Conservation (phyloP, 2,888 invertebrate species). For the Mythimna lalbum region DNA sequence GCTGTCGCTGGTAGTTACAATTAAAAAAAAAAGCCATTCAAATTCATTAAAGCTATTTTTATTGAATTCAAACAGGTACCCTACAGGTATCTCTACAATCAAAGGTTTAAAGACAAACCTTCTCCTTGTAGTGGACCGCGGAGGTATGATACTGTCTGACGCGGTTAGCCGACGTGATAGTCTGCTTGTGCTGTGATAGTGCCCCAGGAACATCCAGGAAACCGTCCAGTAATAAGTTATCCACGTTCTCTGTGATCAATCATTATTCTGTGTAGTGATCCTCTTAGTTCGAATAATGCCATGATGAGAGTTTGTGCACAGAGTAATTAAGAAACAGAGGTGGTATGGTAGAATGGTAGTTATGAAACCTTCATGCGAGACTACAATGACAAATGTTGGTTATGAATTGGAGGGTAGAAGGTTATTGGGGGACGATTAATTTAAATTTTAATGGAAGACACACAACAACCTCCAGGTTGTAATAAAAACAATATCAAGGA, state of each 20-base stretch:
- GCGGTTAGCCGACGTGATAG: slow-evolving; percentile 64
- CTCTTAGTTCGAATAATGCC: neutral
- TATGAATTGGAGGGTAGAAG: neutral
- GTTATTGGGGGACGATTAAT: neutral
- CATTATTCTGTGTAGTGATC: slow-evolving; percentile 36
- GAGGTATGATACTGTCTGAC: slow-evolving; percentile 82
- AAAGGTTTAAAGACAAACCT: slow-evolving; percentile 74
- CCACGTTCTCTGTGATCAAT: slow-evolving; percentile 82
- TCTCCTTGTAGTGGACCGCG: slow-evolving; percentile 76
- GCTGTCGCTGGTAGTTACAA: slow-evolving; percentile 2
- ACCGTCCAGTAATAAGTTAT: slow-evolving; percentile 87
- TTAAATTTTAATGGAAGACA: too few species aligned
- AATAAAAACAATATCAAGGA: neutral
- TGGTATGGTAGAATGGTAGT: slow-evolving; percentile 11
- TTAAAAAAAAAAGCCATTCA: neutral
- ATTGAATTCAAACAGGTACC: slow-evolving; percentile 8
- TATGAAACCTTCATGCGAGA: neutral
- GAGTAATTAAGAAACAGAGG: slow-evolving; percentile 31
- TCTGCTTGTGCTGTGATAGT: slow-evolving; percentile 64
- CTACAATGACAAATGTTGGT: neutral
- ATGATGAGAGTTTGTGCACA: slow-evolving; percentile 9
- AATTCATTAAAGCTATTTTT: neutral
- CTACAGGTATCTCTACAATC: slow-evolving; percentile 6
- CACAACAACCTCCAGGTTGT: neutral
- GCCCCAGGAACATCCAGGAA: slow-evolving; percentile 84